phyloP scores from a whole-genome alignment of 2,113 vertebrate species.

The Rhineura floridana region DNA sequence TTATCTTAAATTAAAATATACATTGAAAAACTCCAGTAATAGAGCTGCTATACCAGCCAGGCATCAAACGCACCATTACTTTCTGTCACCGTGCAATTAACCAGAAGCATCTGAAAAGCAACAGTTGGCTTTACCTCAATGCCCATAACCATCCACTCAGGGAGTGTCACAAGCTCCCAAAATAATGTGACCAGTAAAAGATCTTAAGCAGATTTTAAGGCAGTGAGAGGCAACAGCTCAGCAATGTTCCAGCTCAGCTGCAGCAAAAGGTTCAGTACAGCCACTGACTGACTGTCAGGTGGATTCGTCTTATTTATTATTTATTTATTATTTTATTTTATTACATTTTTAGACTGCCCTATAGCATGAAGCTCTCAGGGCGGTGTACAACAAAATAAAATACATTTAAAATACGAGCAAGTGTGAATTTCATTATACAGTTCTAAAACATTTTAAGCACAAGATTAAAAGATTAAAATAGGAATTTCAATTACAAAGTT shows the following conservation, averaged over 20 bases:
- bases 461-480: no score
- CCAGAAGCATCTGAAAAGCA: neutral
- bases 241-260: neutral
- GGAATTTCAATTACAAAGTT: no score
- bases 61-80: neutral
- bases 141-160: conserved; percentile 20
- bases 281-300: conserved; percentile 71
- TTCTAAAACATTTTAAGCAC: no score
- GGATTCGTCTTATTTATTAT: conserved; percentile 80
- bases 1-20: neutral
- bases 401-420: no score
- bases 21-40: neutral
- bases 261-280: neutral
- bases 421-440: no score
- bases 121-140: conserved; percentile 24
- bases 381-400: no score
- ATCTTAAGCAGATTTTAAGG: conserved; percentile 78
- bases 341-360: no score
- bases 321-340: no score
- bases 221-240: conserved; percentile 70
- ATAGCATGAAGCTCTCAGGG: no score
- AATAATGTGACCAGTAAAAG: conserved; percentile 62
- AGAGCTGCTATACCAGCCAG: neutral
- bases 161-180: neutral
- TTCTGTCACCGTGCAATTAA: conserved; percentile 8